These are phyloP conservation scores for Taenioides sp. DNA, from an alignment of 2,797 vertebrate genomes.

Conservation along the genomic window DNA sequence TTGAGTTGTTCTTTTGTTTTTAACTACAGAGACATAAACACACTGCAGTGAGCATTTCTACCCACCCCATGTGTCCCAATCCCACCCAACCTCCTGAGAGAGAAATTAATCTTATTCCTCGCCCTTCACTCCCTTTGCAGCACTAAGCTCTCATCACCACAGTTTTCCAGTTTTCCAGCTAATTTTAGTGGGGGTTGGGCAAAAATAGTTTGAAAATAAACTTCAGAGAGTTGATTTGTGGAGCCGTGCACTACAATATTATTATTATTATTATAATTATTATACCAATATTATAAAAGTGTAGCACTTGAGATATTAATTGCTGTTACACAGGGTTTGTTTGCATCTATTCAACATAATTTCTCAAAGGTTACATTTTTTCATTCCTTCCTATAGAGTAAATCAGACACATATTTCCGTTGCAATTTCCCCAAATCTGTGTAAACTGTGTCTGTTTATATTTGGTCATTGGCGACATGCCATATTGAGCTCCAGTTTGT, in stretches of 20 bases:
- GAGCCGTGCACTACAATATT: conserved; percentile 7
- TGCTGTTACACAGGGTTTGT: too few species aligned
- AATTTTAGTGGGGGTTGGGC: conserved; percentile 50
- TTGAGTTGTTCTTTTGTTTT: background rate
- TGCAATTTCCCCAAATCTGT: conserved; percentile 1
- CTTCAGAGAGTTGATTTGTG: conserved; percentile 48
- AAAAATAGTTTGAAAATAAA: conserved; percentile 47
- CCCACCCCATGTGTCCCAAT: conserved; percentile 31
- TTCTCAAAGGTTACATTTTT: background rate
- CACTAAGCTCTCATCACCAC: conserved; percentile 66
- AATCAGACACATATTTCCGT: background rate
- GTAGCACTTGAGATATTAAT: background rate
- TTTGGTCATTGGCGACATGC: background rate
- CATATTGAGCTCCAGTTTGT: conserved; percentile 15
- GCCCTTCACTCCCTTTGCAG: conserved; percentile 70
- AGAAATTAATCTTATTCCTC: conserved; percentile 78
- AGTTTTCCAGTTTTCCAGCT: conserved; percentile 46
- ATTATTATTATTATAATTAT: too few species aligned
- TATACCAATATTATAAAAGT: background rate
- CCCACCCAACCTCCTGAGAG: conserved; percentile 59
- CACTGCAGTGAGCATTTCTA: conserved; percentile 57
- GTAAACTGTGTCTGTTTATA: background rate
- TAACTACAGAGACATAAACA: conserved; percentile 29
- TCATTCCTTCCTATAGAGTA: background rate
- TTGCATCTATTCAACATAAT: background rate